Base-by-base conservation (phyloP, 1,140 invertebrate genomes). In the Drosophila suzukii region DNA sequence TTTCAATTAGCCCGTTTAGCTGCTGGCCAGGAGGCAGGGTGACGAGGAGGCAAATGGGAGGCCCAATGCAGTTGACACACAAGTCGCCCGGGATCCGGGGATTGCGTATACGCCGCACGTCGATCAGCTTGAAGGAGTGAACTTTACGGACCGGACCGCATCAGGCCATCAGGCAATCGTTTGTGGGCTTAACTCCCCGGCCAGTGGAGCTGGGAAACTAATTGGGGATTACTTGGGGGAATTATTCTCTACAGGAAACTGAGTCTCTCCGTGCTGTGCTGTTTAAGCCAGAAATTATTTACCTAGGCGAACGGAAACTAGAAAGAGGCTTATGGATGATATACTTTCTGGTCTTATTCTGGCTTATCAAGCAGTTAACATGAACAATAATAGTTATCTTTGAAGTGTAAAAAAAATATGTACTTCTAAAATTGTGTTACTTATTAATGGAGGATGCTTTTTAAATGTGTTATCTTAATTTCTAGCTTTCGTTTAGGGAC, bases 1-100 rank as follows among this genome's bases (percentile, higher is more conserved):
- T 72, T 72, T 72, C 68, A 72, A 72, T 72, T 72, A 72, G 68
- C 68, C 70, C 38, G 65, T 41, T 71, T 71, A 41, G 36, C 67
- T 38, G 47, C 44, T 34, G 57, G 57, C 20, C 10, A 65, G 17
- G 57, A 24, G n/a, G 20, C 60, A 10, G 6, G 17, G 57, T 15
- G n/a, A n/a, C 60, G 13, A 6, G 57, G 17, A 32, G 15, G n/a
- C 39, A 27, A 4, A 2, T 12, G 10, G 44, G 43, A 13, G 12
- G 12, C 44, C 27, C 55, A 59, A 8, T 30, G 44, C 57, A 59
- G 30, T 49, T 59, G 57, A 38, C 32, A 51, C 47, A 61, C 49
- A 57, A 43, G 53, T 46, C 41, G 17, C 2, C 2, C 27, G 32
- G 38, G 47, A 65, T 27, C 32, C 59, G 38, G 61, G 65, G 61